Evolutionary conservation across 2,888 invertebrate genomes (phyloP), one percentile per base, ranked within the genome.

Genomic region (Leucozona laternaria): DNA sequence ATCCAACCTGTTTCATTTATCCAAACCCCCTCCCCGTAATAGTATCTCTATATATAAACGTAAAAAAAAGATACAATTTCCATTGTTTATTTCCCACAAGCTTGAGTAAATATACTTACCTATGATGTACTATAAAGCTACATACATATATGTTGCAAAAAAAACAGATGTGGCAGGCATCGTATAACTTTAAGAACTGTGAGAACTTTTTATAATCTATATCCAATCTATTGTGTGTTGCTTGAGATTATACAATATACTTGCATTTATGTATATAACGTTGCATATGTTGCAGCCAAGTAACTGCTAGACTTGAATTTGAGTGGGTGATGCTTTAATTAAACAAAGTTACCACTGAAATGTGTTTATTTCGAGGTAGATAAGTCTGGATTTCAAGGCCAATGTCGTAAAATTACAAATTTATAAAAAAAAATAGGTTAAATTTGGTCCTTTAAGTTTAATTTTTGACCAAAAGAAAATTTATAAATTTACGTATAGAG

Each of bases 1-100:
- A 66, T 66, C 48, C 45, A 66, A 60, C 60, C 40, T 40, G 60
- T 60, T 60, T 31, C 17, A 17, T 31, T 25, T 60, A 37, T 58
- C 13, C 58, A 40, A 0, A 10, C 4, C 40, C 58, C 40, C 40
- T 25, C 20, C 40, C 22, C 28, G 1, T 64, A 3, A 28, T 4
- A 17, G 34, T 60, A 37, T 15, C 20, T 37, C 15, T 20, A 2
- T 13, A 11, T 37, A 1, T 28, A 28, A 5, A 28, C 3, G 0
- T 5, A 1, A 6, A 20, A 4, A 62, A 48, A 66, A 66, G 25
- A 66, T 43, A 31, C 48, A 66, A 15, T 66, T 45, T 22, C 20
- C 66, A 48, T 48, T 48, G 48, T 48, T 66, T 48, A 20, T 48
- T 66, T 66, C 66, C 66, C 66, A 66, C 31, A 66, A 66, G 66